A percentile compares a stretch with the other conserved stretches of the same genome.
Conservation (phyloP, 2,113 vertebrate species). For the Kryptolebias marmoratus region DNA sequence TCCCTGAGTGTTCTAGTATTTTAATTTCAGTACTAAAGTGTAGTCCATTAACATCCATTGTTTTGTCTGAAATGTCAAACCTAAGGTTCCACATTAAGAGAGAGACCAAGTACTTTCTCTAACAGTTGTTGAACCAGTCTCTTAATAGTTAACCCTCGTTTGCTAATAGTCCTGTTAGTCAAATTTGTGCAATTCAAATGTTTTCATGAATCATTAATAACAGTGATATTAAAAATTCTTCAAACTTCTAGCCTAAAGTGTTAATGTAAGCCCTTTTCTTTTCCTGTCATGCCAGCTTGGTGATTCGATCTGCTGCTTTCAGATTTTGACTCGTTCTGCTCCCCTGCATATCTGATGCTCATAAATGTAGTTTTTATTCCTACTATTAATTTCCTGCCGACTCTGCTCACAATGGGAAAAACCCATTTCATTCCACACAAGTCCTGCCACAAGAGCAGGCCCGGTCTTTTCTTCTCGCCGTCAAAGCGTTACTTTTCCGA, state of each 20-base stretch:
- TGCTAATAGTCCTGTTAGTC: slow-evolving; percentile 23
- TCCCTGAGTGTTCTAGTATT: background rate
- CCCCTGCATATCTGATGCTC: too few relatives aligned
- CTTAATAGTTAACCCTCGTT: slow-evolving; percentile 41
- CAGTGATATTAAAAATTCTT: background rate
- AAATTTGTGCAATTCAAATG: slow-evolving; percentile 16
- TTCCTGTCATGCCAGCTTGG: background rate
- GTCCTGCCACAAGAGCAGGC: slow-evolving; percentile 8
- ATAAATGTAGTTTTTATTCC: too few relatives aligned
- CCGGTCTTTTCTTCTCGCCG: slow-evolving; percentile 21
- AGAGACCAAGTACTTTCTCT: slow-evolving; percentile 26
- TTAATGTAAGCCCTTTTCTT: background rate
- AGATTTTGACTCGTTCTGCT: too few relatives aligned
- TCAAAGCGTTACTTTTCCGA: slow-evolving; percentile 35
- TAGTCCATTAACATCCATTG: background rate
- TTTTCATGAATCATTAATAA: slow-evolving; percentile 7
- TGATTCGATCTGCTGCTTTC: too few relatives aligned
- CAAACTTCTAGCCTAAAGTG: background rate
- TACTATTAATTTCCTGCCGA: too few relatives aligned
- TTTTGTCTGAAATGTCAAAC: background rate
- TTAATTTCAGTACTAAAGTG: background rate
- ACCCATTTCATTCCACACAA: slow-evolving; percentile 16
- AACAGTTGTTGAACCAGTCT: slow-evolving; percentile 42
- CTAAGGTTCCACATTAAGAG: background rate
- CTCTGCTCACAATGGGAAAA: background rate